Evolutionary conservation across 2,797 vertebrate species (phyloP).

Genomic region (Trachops cirrhosus): DNA sequence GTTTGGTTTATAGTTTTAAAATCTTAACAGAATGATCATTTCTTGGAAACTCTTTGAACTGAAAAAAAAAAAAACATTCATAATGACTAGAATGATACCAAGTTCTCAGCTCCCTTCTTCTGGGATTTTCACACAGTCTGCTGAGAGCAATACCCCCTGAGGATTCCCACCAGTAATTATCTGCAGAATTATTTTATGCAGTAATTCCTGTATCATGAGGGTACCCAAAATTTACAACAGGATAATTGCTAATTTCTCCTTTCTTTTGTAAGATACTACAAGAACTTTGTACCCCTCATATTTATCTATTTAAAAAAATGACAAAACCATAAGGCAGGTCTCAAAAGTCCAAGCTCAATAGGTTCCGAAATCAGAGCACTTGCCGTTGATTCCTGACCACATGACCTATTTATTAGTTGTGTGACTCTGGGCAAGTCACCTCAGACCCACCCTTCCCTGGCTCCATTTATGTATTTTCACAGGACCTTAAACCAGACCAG

Average conservation of each 20-base stretch:
- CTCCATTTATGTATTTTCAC: background rate
- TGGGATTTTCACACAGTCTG: background rate
- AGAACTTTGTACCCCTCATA: background rate
- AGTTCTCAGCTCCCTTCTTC: background rate
- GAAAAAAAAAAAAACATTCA: background rate
- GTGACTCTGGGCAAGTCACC: background rate
- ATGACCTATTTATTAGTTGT: background rate
- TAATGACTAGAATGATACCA: background rate
- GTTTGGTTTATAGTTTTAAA: slow-evolving; percentile 17
- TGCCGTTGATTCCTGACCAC: background rate
- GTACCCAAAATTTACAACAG: background rate
- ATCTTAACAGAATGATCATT: background rate
- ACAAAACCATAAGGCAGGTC: background rate
- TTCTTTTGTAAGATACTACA: background rate
- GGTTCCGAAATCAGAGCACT: background rate
- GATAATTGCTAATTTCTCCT: background rate
- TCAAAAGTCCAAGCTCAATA: background rate
- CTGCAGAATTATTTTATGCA: background rate
- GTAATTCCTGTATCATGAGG: background rate
- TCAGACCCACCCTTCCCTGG: background rate
- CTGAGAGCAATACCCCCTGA: background rate
- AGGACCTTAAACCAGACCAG: background rate
- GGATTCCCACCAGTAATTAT: background rate
- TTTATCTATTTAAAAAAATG: background rate
- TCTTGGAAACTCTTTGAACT: background rate